Evolutionary conservation across 2,797 vertebrate species (phyloP).

Genomic region (Lepilemur ruficaudatus): DNA sequence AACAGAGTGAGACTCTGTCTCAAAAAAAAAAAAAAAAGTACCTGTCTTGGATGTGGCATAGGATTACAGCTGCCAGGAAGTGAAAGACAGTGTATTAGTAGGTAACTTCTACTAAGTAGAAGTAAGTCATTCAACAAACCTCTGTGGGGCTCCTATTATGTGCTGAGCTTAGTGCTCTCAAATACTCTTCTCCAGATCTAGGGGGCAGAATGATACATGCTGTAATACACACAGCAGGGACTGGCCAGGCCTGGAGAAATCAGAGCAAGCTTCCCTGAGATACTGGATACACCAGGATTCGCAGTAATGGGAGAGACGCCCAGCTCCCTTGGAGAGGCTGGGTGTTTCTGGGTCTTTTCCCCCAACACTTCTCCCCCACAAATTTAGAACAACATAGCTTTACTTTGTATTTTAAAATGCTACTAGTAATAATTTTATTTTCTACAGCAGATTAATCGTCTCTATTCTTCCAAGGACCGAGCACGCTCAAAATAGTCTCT

Average conservation of each 20-base stretch:
- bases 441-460: background rate
- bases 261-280: background rate
- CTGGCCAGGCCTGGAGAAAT: background rate
- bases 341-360: background rate
- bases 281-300: background rate
- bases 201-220: background rate
- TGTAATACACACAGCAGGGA: background rate
- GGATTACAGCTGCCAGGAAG: background rate
- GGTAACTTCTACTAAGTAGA: background rate
- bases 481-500: background rate
- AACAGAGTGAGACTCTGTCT: too few relatives aligned
- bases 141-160: background rate
- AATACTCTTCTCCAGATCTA: background rate
- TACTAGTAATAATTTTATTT: background rate
- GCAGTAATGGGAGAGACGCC: too few relatives aligned
- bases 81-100: background rate
- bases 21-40: background rate
- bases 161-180: background rate
- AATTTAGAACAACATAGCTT: background rate
- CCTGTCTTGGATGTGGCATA: background rate
- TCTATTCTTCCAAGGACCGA: background rate
- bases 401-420: constrained; percentile 3
- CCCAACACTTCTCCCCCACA: background rate
- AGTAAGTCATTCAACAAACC: background rate
- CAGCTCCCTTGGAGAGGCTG: background rate